These are phyloP conservation scores for Enteromius mattozi DNA, from an alignment of 2,797 vertebrate species.

Conservation along the genomic window DNA sequence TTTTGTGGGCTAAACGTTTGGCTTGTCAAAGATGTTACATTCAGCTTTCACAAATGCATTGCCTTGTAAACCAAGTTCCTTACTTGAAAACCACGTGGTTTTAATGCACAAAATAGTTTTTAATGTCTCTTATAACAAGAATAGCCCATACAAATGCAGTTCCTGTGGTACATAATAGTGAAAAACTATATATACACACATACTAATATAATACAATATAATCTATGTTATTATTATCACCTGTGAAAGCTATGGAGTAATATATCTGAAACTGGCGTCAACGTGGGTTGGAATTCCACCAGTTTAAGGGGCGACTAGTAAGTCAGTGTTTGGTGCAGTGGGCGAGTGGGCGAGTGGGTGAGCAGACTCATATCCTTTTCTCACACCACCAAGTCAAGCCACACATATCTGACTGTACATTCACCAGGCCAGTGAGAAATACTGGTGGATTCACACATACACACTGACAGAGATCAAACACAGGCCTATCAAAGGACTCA, in stretches of 20 bases:
- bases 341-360: neutral
- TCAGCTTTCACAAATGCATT: too few species aligned
- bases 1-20: neutral
- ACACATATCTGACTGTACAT: constrained; percentile 56
- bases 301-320: neutral
- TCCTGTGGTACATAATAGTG: neutral
- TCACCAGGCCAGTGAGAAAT: constrained; percentile 66
- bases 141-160: neutral
- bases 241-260: constrained; percentile 4
- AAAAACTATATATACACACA: too few species aligned
- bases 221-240: neutral
- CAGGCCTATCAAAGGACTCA: constrained; percentile 25
- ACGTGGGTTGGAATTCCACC: neutral
- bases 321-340: neutral
- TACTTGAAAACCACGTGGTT: neutral
- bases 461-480: constrained; percentile 38
- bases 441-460: constrained; percentile 21
- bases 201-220: neutral
- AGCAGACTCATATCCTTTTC: constrained; percentile 20
- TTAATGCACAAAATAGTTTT: neutral
- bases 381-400: constrained; percentile 44
- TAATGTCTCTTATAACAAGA: neutral
- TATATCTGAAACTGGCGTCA: neutral
- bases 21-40: neutral
- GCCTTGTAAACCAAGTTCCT: neutral